These are phyloP conservation scores for Enteromius anoplus DNA, from an alignment of 2,797 vertebrate species.

Conservation along the genomic window DNA sequence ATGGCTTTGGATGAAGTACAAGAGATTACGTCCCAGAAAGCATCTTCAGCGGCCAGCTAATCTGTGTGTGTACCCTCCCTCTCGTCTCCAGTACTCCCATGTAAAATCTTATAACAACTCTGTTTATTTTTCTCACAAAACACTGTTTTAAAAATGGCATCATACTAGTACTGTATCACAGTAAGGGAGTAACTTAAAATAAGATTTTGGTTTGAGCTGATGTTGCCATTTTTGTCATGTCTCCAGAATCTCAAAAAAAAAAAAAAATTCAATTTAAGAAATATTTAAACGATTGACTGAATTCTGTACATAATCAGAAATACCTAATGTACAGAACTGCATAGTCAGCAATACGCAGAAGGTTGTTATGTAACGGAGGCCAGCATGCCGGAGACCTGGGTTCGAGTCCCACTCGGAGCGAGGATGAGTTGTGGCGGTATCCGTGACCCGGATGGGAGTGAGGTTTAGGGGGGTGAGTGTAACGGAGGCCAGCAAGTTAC, in stretches of 20 bases:
- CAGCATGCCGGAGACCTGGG: too few species aligned
- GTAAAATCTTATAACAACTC: constrained; percentile 3
- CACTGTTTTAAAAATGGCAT: neutral
- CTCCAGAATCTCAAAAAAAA: neutral
- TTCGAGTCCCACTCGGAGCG: too few species aligned
- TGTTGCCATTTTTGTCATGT: neutral
- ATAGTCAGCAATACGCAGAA: neutral
- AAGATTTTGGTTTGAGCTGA: neutral
- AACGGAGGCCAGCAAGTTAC: too few species aligned
- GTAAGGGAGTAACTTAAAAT: neutral
- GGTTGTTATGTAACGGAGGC: neutral
- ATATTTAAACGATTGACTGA: neutral
- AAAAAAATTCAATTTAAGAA: neutral
- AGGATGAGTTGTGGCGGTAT: too few species aligned
- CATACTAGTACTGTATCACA: neutral
- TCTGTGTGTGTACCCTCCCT: constrained; percentile 13
- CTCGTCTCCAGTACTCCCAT: constrained; percentile 14
- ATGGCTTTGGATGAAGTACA: constrained; percentile 40
- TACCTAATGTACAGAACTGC: neutral
- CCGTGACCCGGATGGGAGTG: too few species aligned
- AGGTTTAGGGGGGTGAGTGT: too few species aligned
- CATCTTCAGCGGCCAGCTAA: constrained; percentile 26
- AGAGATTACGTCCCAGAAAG: constrained; percentile 39
- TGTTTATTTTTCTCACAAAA: neutral
- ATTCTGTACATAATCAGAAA: neutral